These are phyloP conservation scores for Charaxes varanes DNA, from an alignment of 1,140 invertebrate species.

Conservation along the genomic window DNA sequence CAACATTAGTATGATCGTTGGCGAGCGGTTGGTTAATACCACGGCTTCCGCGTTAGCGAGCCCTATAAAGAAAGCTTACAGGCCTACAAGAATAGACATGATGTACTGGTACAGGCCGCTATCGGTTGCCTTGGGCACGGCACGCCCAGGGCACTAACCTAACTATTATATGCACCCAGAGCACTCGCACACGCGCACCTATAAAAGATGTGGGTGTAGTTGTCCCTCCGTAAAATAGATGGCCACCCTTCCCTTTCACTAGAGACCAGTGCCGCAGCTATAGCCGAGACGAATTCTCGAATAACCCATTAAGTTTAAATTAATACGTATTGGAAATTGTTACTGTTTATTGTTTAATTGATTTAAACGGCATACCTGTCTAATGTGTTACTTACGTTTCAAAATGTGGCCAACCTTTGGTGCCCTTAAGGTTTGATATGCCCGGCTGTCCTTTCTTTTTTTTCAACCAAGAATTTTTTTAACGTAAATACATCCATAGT, in stretches of 20 bases:
- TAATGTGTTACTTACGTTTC: too few species aligned
- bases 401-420: too few species aligned
- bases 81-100: conserved; percentile 41
- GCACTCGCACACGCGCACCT: conserved; percentile 39
- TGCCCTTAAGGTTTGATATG: too few species aligned
- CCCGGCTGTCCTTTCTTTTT: too few species aligned
- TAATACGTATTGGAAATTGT: too few species aligned
- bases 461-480: too few species aligned
- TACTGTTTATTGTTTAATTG: too few species aligned
- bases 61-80: conserved; percentile 41
- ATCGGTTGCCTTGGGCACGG: conserved; percentile 57
- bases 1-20: conserved; percentile 21
- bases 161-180: conserved; percentile 44
- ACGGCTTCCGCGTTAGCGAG: conserved; percentile 39
- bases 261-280: conserved; percentile 46
- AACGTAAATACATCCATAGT: too few species aligned
- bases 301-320: too few species aligned
- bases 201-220: conserved; percentile 53
- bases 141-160: conserved; percentile 65
- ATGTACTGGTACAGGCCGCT: conserved; percentile 37
- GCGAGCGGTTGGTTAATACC: conserved; percentile 29
- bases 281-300: conserved; percentile 38
- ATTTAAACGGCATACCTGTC: too few species aligned
- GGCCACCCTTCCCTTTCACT: conserved; percentile 68
- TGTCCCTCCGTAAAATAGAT: conserved; percentile 57